Base-by-base conservation (phyloP, 2,113 vertebrate genomes). In the Tragelaphus imberbis region DNA sequence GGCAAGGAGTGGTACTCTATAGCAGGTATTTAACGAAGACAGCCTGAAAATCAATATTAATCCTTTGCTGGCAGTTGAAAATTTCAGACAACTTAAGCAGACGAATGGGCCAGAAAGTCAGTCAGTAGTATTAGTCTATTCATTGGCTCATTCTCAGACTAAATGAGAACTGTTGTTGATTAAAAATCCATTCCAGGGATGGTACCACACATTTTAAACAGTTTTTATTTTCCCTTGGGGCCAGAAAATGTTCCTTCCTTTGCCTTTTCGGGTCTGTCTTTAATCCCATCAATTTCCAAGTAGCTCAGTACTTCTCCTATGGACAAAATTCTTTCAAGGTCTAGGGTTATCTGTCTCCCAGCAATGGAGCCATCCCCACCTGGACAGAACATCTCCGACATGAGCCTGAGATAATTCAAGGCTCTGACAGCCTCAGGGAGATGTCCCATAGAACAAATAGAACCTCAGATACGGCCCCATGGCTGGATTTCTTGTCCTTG, bases 11-110 rank as follows among this genome's bases (percentile, higher is more conserved):
- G 89, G 90, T 98, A 97, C 97, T 98, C 92, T 97, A 97, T 98
- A 98, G 98, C 98, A 98, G 97, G 92, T 98, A 98, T 98, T 99
- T 99, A 99, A 99, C 44, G 84, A 98, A 99, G 98, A 98, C 98
- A 98, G 97, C 89, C 96, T 98, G 84, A 98, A 99, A 99, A 98
- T 99, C 98, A 98, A 98, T 99, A 99, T 98, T 98, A 98, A 98
- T 98, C 96, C 97, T 98, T 98, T 68, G 95, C 87, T 93, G 68
- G 97, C 98, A 97, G 96, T 96, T 98, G 97, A 98, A 98, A 98
- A 98, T 98, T 99, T 99, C 84, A 98, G 98, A 97, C 96, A 98
- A 98, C 97, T 98, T 98, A 97, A 98, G 96, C 93, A 98, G 97
- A 98, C 4, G 3, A 98, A 99, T 98, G 94, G 98, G 84, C 96